Evolutionary conservation across 2,888 invertebrate species (phyloP).

Genomic region (Labia minor): DNA sequence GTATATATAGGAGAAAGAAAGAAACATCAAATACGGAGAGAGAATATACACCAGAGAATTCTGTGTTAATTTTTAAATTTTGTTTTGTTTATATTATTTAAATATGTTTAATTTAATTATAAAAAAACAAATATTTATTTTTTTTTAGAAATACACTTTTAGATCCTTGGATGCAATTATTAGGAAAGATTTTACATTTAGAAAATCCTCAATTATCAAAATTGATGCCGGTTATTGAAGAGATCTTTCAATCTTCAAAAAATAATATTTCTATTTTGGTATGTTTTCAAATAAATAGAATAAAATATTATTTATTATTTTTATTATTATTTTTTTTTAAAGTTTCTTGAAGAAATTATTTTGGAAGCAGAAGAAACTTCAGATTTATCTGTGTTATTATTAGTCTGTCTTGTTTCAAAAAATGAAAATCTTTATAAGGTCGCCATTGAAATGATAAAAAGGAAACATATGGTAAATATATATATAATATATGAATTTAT

Average conservation of each 20-base stretch:
- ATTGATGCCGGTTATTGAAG: conserved; percentile 18
- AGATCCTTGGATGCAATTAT: conserved; percentile 22
- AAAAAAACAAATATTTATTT: no score
- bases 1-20: no score
- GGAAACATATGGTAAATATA: conserved; percentile 20
- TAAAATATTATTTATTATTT: no score
- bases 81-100: no score
- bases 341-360: conserved; percentile 22
- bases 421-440: conserved; percentile 19
- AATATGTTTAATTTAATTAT: no score
- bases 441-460: conserved; percentile 20
- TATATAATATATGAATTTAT: no score
- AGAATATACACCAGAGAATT: no score
- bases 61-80: no score
- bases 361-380: conserved; percentile 15
- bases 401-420: conserved; percentile 22
- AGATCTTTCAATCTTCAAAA: conserved; percentile 19
- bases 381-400: conserved; percentile 19
- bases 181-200: conserved; percentile 20
- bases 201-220: conserved; percentile 19
- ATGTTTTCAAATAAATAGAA: conserved; percentile 15
- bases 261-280: conserved; percentile 22
- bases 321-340: not conserved
- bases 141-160: conserved; percentile 14
- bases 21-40: no score